Evolutionary conservation across 1,140 invertebrate genomes (phyloP).

Genomic region (Metaphire vulgaris): DNA sequence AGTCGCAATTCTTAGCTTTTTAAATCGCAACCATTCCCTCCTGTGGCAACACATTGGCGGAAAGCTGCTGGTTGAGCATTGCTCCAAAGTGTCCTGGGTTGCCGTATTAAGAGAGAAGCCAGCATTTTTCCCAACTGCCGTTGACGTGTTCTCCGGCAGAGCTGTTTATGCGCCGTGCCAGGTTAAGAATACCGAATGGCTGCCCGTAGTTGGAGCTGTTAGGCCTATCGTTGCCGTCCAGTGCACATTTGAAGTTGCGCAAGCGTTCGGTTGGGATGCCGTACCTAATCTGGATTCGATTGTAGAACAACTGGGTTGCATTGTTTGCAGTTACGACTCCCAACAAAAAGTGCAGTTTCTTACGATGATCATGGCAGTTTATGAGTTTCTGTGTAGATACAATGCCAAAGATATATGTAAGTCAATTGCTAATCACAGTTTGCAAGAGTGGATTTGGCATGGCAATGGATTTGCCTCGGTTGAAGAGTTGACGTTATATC

Average conservation of each 20-base stretch:
- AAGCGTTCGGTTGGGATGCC: slow-evolving; percentile 8
- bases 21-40: background rate
- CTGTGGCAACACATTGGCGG: slow-evolving; percentile 4
- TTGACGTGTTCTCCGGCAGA: background rate
- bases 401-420: background rate
- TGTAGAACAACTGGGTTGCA: slow-evolving; percentile 13
- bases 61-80: slow-evolving; percentile 1
- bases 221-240: slow-evolving; percentile 17
- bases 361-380: slow-evolving; percentile 11
- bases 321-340: background rate
- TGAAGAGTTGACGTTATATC: slow-evolving; percentile 15
- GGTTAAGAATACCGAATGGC: slow-evolving; percentile 20
- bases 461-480: slow-evolving; percentile 28
- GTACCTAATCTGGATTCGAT: slow-evolving; percentile 6
- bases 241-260: background rate
- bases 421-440: background rate
- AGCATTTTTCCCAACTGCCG: background rate
- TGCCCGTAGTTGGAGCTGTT: slow-evolving; percentile 16
- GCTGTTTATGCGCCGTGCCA: background rate
- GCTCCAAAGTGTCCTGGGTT: slow-evolving; percentile 4
- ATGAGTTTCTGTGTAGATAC: slow-evolving; percentile 6
- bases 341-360: slow-evolving; percentile 18
- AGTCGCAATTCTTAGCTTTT: slow-evolving; percentile 3
- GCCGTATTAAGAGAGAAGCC: slow-evolving; percentile 10
- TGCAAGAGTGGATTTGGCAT: slow-evolving; percentile 31